Conservation (phyloP, 2,888 invertebrate species). For the Athalia cordata region DNA sequence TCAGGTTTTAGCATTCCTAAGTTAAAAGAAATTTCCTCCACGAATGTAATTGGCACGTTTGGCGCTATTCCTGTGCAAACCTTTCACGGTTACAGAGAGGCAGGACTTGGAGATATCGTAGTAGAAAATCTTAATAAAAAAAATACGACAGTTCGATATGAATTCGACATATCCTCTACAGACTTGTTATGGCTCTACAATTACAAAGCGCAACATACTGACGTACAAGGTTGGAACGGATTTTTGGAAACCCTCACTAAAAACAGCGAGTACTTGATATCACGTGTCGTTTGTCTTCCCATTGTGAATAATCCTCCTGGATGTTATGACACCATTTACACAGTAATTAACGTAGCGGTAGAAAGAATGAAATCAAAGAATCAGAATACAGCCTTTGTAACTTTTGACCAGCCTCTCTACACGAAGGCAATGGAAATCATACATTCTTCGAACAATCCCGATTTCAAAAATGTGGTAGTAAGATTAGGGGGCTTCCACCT, state of each 20-base stretch:
- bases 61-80: background rate
- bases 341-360: constrained; percentile 47
- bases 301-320: constrained; percentile 51
- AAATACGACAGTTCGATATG: constrained; percentile 11
- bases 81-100: constrained; percentile 4
- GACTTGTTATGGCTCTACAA: constrained; percentile 17
- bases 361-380: constrained; percentile 38
- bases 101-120: constrained; percentile 3
- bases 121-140: background rate
- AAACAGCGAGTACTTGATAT: background rate
- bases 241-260: constrained; percentile 14
- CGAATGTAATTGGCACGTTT: background rate
- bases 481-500: too few relatives aligned
- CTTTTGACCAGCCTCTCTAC: constrained; percentile 56
- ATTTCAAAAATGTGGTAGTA: constrained; percentile 24
- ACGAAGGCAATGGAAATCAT: constrained; percentile 52
- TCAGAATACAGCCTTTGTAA: constrained; percentile 52
- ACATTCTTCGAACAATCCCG: constrained; percentile 23
- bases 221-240: constrained; percentile 22
- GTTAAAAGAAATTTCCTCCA: constrained; percentile 8
- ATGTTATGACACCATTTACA: constrained; percentile 49
- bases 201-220: constrained; percentile 44
- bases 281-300: constrained; percentile 34
- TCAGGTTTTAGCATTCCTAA: constrained; percentile 1
- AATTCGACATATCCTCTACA: constrained; percentile 24